Percentiles rank a stretch among this genome's conserved stretches.
Evolutionary conservation across 2,888 invertebrate genomes (phyloP).

Genomic region (Drosophila multiciliata): DNA sequence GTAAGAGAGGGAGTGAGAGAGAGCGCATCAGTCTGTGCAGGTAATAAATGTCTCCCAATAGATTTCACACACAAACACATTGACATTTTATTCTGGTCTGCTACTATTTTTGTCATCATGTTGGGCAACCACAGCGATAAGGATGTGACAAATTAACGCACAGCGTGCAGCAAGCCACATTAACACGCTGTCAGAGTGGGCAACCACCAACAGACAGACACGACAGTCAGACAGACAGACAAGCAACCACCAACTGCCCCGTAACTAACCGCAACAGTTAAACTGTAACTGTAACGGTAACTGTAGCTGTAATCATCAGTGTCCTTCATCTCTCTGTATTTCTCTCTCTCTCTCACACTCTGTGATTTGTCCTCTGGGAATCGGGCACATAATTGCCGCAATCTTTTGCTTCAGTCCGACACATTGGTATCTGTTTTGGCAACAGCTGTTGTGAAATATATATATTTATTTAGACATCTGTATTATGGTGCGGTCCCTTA

Average conservation of each 20-base stretch:
- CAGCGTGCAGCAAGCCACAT: conserved; percentile 46
- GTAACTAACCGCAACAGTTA: conserved; percentile 66
- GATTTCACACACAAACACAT: conserved; percentile 53
- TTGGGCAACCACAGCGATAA: conserved; percentile 55
- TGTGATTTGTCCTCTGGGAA: conserved; percentile 76
- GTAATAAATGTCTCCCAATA: conserved; percentile 84
- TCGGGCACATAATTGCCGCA: conserved; percentile 65
- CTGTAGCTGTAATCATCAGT: conserved; percentile 35
- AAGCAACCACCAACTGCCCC: conserved; percentile 47
- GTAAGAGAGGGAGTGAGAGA: not conserved
- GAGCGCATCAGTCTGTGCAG: conserved; percentile 38
- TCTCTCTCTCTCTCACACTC: conserved; percentile 8
- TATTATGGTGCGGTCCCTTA: not conserved
- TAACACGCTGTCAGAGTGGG: conserved; percentile 48
- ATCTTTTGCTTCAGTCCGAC: conserved; percentile 37
- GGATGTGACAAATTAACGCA: conserved; percentile 73
- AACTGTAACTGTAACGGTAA: conserved; percentile 28
- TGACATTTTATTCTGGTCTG: conserved; percentile 1
- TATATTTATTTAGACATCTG: not conserved
- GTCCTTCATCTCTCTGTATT: conserved; percentile 44
- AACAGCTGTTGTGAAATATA: conserved; percentile 62
- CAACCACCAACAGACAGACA: conserved; percentile 19
- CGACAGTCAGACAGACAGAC: not conserved
- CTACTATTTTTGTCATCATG: conserved; percentile 65
- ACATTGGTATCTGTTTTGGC: conserved; percentile 28